These are phyloP conservation scores for Sebastes trivittatus DNA, from an alignment of 2,797 vertebrate species.

Conservation along the genomic window DNA sequence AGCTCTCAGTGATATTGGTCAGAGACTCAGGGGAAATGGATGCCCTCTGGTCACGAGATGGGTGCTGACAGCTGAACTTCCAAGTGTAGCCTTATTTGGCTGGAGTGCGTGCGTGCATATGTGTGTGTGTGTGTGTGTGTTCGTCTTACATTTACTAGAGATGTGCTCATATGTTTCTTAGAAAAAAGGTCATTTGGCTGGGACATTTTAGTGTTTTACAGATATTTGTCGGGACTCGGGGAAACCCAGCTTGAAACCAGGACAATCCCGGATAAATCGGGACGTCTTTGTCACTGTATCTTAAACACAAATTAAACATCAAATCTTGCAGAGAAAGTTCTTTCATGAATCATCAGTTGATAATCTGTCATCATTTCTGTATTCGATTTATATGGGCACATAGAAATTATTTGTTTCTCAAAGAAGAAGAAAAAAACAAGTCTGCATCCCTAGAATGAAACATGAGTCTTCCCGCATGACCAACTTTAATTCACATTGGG, in stretches of 20 bases:
- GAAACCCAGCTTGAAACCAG: too few species aligned
- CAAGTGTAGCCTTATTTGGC: constrained; percentile 40
- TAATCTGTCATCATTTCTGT: neutral
- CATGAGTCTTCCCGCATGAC: too few species aligned
- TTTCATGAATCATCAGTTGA: neutral
- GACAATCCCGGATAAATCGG: too few species aligned
- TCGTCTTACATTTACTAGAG: too few species aligned
- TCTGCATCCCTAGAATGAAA: too few species aligned
- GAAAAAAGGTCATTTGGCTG: too few species aligned
- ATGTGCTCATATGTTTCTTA: too few species aligned
- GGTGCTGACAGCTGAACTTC: constrained; percentile 68
- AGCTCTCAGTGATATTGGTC: neutral
- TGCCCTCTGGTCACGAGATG: constrained; percentile 23
- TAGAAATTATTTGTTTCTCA: too few species aligned
- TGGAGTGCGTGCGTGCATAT: neutral
- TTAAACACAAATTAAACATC: neutral
- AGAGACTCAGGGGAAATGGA: neutral
- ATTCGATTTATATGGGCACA: neutral
- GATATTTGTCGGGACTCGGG: too few species aligned
- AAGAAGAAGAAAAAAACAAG: too few species aligned
- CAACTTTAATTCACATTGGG: neutral
- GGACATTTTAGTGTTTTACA: too few species aligned
- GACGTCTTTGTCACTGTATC: too few species aligned
- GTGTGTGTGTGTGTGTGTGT: neutral
- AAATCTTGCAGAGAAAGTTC: neutral